Evolutionary conservation across 2,113 vertebrate species (phyloP).

Genomic region (Nothoprocta pentlandii): DNA sequence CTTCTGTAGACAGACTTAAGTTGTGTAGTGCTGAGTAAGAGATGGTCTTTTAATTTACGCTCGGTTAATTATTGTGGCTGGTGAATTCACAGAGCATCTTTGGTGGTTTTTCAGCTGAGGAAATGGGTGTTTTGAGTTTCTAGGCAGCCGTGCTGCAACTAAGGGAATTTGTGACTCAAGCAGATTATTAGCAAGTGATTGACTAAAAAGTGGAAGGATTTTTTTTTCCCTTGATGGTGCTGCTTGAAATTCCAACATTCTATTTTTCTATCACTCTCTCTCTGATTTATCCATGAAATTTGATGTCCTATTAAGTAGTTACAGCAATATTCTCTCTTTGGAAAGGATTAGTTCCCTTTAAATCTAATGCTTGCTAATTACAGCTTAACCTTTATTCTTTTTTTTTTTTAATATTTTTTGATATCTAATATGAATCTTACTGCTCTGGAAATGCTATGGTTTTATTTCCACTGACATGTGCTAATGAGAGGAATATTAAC

Average conservation of each 20-base stretch:
- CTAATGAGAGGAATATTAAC: neutral
- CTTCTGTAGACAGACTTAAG: neutral
- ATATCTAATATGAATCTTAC: neutral
- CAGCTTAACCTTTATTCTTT: neutral
- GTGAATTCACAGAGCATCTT: neutral
- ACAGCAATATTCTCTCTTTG: neutral
- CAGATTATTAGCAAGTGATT: neutral
- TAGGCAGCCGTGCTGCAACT: neutral
- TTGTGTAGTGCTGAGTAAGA: neutral
- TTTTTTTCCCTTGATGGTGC: neutral
- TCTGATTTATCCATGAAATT: neutral
- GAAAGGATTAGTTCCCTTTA: neutral
- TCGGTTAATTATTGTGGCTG: neutral
- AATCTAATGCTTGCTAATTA: neutral
- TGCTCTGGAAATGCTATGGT: neutral
- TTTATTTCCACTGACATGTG: neutral
- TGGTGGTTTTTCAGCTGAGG: neutral
- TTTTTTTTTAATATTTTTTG: neutral
- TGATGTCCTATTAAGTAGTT: neutral
- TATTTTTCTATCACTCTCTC: neutral
- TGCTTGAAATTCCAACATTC: neutral
- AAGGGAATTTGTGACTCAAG: neutral
- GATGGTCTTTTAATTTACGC: neutral
- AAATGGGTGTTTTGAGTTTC: neutral
- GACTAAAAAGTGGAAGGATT: neutral